Conservation (phyloP, 2,797 vertebrate species). For the Neosilurus hyrtlii region DNA sequence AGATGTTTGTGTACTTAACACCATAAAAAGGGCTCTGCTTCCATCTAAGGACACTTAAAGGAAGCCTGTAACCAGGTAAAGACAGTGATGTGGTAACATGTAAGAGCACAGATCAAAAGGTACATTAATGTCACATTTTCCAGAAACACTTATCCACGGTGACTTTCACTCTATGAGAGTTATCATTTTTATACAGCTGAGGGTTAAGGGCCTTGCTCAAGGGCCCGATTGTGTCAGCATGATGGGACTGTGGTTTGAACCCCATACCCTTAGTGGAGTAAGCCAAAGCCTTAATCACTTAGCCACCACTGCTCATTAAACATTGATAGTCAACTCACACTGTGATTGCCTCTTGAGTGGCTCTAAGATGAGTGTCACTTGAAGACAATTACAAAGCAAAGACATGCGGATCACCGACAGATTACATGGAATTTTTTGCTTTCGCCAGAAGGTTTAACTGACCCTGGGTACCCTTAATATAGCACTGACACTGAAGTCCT, state of each 20-base stretch:
- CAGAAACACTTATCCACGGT: no score
- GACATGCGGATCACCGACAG: not conserved
- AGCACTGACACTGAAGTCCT: not conserved
- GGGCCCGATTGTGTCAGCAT: no score
- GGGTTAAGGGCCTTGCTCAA: no score
- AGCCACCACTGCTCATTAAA: no score
- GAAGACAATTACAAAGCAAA: not conserved
- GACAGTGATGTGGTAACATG: not conserved
- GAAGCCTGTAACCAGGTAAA: not conserved
- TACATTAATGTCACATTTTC: not conserved
- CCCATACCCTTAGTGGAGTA: no score
- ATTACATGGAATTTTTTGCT: not conserved
- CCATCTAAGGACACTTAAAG: not conserved
- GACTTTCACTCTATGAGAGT: no score
- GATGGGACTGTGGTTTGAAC: no score
- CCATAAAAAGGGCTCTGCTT: not conserved
- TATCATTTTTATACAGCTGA: no score
- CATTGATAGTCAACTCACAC: not conserved
- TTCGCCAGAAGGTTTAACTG: not conserved
- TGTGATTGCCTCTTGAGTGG: not conserved
- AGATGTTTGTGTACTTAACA: not conserved
- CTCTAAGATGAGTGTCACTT: not conserved
- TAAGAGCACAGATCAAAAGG: not conserved
- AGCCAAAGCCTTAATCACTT: no score
- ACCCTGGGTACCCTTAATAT: not conserved